Conservation (phyloP, 2,797 vertebrate species). For the Urophycis tenuis region DNA sequence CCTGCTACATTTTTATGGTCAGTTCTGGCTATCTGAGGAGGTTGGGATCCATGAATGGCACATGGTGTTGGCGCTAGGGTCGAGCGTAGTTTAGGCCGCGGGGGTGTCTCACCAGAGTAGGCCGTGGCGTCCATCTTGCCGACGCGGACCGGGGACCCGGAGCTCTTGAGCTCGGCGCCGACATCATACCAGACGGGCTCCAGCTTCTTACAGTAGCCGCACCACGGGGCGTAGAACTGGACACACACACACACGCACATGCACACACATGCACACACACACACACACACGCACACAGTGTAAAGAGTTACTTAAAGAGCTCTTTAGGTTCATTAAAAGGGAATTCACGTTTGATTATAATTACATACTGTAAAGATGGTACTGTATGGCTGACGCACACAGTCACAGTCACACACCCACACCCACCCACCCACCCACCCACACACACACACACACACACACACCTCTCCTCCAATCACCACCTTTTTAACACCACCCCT, state of each 20-base stretch:
- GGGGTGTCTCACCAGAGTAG: slow-evolving; percentile 80
- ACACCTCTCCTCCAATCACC: too few species aligned
- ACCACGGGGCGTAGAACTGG: slow-evolving; percentile 98
- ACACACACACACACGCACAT: slow-evolving; percentile 7
- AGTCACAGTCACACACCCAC: not conserved
- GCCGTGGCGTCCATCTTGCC: slow-evolving; percentile 98
- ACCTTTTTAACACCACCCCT: too few species aligned
- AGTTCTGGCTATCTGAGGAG: not conserved
- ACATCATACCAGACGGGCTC: slow-evolving; percentile 95
- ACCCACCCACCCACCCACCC: too few species aligned
- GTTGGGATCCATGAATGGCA: too few species aligned
- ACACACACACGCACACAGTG: too few species aligned
- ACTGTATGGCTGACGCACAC: not conserved
- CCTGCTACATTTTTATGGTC: too few species aligned
- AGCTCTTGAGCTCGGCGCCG: slow-evolving; percentile 82
- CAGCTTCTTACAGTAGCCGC: slow-evolving; percentile 96
- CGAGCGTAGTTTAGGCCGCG: not conserved
- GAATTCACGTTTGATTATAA: not conserved
- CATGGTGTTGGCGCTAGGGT: not conserved
- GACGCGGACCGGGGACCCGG: slow-evolving; percentile 90
- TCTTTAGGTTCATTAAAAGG: not conserved
- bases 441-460: too few species aligned
- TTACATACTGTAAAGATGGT: not conserved
- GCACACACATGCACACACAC: slow-evolving; percentile 44
- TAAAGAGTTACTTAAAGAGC: not conserved